Base-by-base conservation (phyloP, 2,888 invertebrate species). In the Dastarcus helophoroides region DNA sequence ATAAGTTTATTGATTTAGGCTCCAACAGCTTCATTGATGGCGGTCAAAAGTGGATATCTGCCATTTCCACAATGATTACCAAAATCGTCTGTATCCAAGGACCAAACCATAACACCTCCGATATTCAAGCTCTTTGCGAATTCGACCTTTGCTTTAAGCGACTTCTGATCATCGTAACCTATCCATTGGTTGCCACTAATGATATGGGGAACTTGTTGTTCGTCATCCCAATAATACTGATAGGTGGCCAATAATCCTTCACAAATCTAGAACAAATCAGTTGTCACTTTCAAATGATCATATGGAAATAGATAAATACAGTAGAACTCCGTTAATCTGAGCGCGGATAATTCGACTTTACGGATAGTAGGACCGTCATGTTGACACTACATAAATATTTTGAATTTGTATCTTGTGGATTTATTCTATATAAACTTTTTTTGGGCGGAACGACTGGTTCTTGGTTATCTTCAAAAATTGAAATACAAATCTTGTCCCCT, bases 101-200 rank as follows among this genome's bases (percentile, higher is more conserved):
- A 28, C 37, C 37, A 37, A 12, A 30, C 17, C 37, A 37, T 37
- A 4, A 34, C 5, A 21, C 37, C 37, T 7, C 26, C 31, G 12
- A 37, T 28, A 16, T 29, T 26, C 15, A 19, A 17, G 7, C 12
- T 14, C 8, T 22, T 33, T 4, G 37, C 37, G 17, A 21, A 37
- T 10, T 34, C 16, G 2, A 63, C 63, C 58, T 76, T 76, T 1
- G 49, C 39, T 3, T 42, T 42, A 3, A 74, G 48, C 5, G 78
- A 78, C 21, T 57, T 47, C n/a, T 48, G 46, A 41, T 74, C 60
- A 33, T 82, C 81, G 41, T 68, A 81, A 1, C 78, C 73, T 4
- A 79, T 63, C 81, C 81, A 82, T 48, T 74, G 64, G 8, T 60
- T 58, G 4, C 60, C 67, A 10, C 54, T 60, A 35, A 64, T 63